Evolutionary conservation across 2,888 invertebrate genomes (phyloP).

Genomic region (Minunthozetes semirufus): DNA sequence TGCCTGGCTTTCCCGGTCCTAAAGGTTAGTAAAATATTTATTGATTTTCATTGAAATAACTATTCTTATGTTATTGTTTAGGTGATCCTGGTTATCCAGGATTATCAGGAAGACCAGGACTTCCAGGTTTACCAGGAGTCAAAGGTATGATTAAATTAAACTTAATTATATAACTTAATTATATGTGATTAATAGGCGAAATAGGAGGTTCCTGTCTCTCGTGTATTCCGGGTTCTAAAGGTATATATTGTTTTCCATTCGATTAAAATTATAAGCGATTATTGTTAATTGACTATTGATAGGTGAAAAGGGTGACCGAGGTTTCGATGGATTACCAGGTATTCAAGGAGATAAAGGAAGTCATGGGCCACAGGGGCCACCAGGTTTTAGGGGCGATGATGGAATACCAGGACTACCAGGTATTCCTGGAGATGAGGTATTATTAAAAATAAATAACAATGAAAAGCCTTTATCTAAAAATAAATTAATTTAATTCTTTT

Average conservation of each 20-base stretch:
- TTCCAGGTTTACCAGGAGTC: conserved; percentile 42
- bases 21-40: conserved; percentile 49
- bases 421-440: conserved; percentile 32
- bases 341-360: conserved; percentile 57
- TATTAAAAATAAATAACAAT: background rate
- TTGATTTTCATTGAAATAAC: background rate
- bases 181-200: conserved; percentile 37
- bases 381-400: conserved; percentile 41
- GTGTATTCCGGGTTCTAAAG: conserved; percentile 39
- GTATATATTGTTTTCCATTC: background rate
- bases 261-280: background rate
- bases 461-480: background rate
- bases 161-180: too few species aligned
- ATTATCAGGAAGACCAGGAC: conserved; percentile 58
- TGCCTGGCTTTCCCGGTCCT: conserved; percentile 69
- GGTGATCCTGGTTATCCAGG: conserved; percentile 72
- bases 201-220: conserved; percentile 41
- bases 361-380: conserved; percentile 27
- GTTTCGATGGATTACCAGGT: conserved; percentile 58
- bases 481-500: background rate
- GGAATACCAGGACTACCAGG: conserved; percentile 40
- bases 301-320: conserved; percentile 36
- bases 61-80: background rate
- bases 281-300: background rate
- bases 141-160: conserved; percentile 51